Evolutionary conservation across 2,797 vertebrate species (phyloP), one percentile per base, ranked within the genome.

Genomic region (Myotis myotis): DNA sequence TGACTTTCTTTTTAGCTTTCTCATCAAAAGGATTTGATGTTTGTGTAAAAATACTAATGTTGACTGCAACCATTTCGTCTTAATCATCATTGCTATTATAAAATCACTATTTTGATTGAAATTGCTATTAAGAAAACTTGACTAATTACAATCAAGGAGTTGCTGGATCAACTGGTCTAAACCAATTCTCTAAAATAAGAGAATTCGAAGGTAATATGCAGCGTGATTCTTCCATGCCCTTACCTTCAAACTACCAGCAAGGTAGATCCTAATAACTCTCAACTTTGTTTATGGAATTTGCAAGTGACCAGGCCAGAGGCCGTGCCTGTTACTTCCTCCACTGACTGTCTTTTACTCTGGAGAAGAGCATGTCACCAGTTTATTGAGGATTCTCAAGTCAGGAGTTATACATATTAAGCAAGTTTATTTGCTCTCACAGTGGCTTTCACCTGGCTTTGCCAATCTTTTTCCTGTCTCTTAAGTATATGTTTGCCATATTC

Each of bases 81-180:
- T 84, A 49, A 25, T 72, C 75, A n/a, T 83, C 74, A 53, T 66
- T 85, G 10, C 51, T 88, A 41, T 41, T 84, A 53, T 72, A 71
- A 89, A 87, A n/a, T 75, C 64, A 72, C 89, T 89, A 12, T 80
- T 93, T 90, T 57, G 22, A 66, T 76, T 80, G 36, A 81, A 89
- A 53, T 66, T 95, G 15, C 57, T 60, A n/a, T 75, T 89, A 79
- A 74, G 79, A 68, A 96, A 66, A 76, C 38, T 83, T 89, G 20
- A 75, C 71, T 55, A n/a, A 81, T 17, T 87, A 28, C 87, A 71
- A 66, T 75, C 28, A 41, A 70, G 23, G 82, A 68, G 51, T 71
- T 93, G 8, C 66, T 71, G 5, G 64, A 25, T 81, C 64, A 80
- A 8, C 20, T 49, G 71, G 2, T 76, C 75, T 82, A 89, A 80